Evolutionary conservation across 30 jellyfish, hydroid and myxozoan species (phyloP), one percentile per base, ranked within the genome.

Genomic region (Cassiopea xamachana): DNA sequence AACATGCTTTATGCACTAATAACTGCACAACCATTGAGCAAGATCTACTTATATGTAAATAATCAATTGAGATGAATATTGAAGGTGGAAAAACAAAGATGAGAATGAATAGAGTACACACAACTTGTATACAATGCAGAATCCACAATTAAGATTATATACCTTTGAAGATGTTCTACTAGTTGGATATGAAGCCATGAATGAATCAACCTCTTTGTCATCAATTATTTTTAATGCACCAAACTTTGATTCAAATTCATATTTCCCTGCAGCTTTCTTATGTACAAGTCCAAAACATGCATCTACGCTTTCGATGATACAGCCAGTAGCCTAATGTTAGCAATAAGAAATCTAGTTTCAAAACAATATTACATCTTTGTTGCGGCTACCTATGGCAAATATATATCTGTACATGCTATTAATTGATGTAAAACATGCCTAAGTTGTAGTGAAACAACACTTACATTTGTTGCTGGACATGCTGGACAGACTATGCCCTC

Each of bases 261-360:
- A 82, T 68, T 82, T 67, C n/a, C 90, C 90, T 44, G 90, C 48
- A 6, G 16, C 90, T 46, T 68, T 82, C 67, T 82, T 82, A 44
- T 82, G 83, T 3, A 82, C 90, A n/a, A 82, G 82, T 48, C 90
- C 90, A 82, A 82, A 82, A 19, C 90, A 82, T 7, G 90, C 90
- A 82, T 82, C 90, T 1, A 82, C 59, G 90, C 81, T 82, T 19
- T 82, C 90, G 44, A 82, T 62, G 69, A 82, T 46, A 12, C 1
- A 5, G 19, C 83, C 90, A 82, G 73, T 44, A 1, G 81, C 90
- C 90, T 82, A 47, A 82, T 60, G 64, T 6, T 8, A 0, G 79
- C 12, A 69, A 10, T 0, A 69, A 5, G 12, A 39, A 8, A 69
- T 6, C 69, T 59, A 59, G 14, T 0, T 6, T 59, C 79, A 27